These are phyloP conservation scores for Craterocephalus amniculus DNA, from an alignment of 2,797 vertebrate species.

Conservation along the genomic window DNA sequence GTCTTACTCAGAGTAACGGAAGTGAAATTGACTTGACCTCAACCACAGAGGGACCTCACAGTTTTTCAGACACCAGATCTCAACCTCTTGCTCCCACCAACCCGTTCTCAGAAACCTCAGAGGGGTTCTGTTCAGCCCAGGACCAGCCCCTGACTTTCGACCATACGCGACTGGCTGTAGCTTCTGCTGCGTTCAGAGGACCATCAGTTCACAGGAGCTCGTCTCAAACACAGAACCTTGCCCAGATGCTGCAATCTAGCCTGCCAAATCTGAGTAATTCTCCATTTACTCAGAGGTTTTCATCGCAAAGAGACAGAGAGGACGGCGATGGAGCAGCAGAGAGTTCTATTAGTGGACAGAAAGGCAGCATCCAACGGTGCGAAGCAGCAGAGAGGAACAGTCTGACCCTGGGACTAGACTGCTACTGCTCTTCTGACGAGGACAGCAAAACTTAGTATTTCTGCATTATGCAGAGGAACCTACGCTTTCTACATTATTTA, in stretches of 20 bases:
- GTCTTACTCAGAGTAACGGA: conserved; percentile 2
- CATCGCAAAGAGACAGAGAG: conserved; percentile 9
- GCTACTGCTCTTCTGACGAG: conserved; percentile 82
- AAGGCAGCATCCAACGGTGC: background rate
- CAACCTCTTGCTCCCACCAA: background rate
- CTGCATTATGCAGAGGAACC: background rate
- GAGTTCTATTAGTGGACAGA: background rate
- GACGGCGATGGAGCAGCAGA: background rate
- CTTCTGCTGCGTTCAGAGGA: conserved; percentile 70
- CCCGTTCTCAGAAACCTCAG: background rate
- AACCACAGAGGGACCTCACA: background rate
- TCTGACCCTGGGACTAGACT: conserved; percentile 76
- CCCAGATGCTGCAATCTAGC: conserved; percentile 67
- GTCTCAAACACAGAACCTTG: conserved; percentile 62
- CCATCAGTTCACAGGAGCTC: conserved; percentile 21
- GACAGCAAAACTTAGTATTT: conserved; percentile 55
- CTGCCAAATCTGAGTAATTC: conserved; percentile 79
- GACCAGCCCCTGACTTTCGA: conserved; percentile 82
- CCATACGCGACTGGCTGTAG: conserved; percentile 71
- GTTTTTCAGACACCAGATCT: conserved; percentile 7
- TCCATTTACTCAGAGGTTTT: conserved; percentile 19
- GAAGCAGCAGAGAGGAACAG: conserved; percentile 14
- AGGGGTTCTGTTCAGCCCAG: conserved; percentile 50
- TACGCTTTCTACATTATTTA: conserved; percentile 3
- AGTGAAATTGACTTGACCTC: conserved; percentile 8